Percentiles rank a stretch among this genome's conserved stretches.
These are phyloP conservation scores for Mythimna pallens DNA, from an alignment of 2,888 invertebrate species.

Conservation along the genomic window DNA sequence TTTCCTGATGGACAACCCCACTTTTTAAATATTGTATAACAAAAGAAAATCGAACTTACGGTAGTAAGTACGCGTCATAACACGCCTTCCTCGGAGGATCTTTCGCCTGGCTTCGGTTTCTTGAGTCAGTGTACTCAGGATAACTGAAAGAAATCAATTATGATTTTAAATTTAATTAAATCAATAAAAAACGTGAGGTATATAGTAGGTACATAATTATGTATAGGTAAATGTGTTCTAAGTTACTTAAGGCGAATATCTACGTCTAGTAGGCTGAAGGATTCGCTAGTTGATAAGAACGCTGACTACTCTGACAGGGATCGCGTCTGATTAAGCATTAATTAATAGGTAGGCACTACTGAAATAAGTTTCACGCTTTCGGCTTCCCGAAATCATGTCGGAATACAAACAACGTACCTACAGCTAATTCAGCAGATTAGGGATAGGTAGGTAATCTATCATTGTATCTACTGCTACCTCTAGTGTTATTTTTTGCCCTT, in stretches of 20 bases:
- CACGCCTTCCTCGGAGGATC: constrained; percentile 94
- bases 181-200: neutral
- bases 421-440: neutral
- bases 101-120: constrained; percentile 95
- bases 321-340: neutral
- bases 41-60: constrained; percentile 90
- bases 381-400: neutral
- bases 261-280: no score
- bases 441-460: neutral
- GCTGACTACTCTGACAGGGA: neutral
- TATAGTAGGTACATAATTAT: neutral
- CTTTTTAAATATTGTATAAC: neutral
- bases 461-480: neutral
- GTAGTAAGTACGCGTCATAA: constrained; percentile 94
- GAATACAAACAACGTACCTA: no score
- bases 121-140: constrained; percentile 92
- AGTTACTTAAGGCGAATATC: no score
- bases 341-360: neutral
- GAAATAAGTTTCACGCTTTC: neutral
- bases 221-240: no score
- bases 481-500: neutral
- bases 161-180: neutral
- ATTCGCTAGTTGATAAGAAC: neutral
- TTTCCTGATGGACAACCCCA: neutral
- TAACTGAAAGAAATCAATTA: constrained; percentile 85